A percentile compares a stretch with the other conserved stretches of the same genome.
phyloP scores from a whole-genome alignment of 2,797 vertebrate species.

The Centropyge bicolor region DNA sequence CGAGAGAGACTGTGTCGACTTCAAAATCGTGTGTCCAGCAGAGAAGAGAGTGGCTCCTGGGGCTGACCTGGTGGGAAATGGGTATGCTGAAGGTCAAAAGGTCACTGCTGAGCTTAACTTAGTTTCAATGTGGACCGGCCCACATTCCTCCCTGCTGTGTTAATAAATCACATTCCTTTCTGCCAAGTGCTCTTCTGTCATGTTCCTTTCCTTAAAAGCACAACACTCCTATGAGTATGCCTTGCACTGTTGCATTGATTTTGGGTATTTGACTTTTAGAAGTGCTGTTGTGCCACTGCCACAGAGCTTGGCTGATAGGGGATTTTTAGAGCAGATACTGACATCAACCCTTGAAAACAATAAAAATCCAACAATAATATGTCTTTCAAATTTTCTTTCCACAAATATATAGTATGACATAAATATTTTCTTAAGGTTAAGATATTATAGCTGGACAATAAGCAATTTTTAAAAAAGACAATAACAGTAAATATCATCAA shows the following conservation, averaged over 20 bases:
- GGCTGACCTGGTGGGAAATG: conserved; percentile 85
- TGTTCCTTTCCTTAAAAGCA: background rate
- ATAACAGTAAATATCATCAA: no score
- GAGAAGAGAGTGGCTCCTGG: conserved; percentile 80
- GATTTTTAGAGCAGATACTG: background rate
- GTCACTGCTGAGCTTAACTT: conserved; percentile 5
- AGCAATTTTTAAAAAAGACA: no score
- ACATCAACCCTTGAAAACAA: no score
- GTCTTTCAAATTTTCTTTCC: no score
- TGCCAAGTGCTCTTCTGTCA: background rate
- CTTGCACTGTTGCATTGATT: background rate
- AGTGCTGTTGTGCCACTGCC: background rate
- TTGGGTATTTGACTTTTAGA: background rate
- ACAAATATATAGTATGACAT: no score
- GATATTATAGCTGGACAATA: no score
- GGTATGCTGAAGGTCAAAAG: conserved; percentile 81
- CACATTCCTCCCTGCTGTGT: conserved; percentile 12
- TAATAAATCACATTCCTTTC: background rate
- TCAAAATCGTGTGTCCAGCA: conserved; percentile 76
- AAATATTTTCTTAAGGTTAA: no score
- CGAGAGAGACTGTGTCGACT: conserved; percentile 86
- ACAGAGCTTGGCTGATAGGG: background rate
- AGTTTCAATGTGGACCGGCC: background rate
- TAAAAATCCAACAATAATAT: no score
- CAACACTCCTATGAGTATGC: background rate